A percentile compares a stretch with the other conserved stretches of the same genome.
Evolutionary conservation across 2,113 vertebrate species (phyloP).

Genomic region (Crotalus tigris): DNA sequence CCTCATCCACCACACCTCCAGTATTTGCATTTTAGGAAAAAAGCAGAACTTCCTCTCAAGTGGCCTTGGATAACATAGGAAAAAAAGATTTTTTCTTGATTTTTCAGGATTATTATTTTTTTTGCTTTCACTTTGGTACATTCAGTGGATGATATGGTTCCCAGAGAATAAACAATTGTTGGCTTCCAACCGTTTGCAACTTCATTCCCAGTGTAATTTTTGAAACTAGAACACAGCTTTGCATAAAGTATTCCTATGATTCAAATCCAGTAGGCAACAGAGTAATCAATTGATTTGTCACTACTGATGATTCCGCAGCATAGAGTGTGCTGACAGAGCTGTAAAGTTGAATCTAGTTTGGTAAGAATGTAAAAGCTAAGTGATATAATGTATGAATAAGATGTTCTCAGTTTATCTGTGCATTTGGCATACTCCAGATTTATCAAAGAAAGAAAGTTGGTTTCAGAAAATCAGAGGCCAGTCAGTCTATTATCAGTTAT

Average conservation of each 20-base stretch:
- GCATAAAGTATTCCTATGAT: not conserved
- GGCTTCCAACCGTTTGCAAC: not conserved
- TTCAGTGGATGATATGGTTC: not conserved
- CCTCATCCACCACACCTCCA: not conserved
- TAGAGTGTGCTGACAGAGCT: rapidly evolving
- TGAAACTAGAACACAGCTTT: not conserved
- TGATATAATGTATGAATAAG: not conserved
- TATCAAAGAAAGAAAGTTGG: not conserved
- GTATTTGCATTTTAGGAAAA: not conserved
- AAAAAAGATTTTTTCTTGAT: not conserved
- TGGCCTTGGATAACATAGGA: not conserved
- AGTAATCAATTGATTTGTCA: not conserved
- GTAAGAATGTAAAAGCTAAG: not conserved
- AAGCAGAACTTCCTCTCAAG: not conserved
- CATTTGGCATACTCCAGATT: not conserved
- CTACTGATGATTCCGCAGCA: not conserved
- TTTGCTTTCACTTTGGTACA: not conserved
- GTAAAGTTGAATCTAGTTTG: not conserved
- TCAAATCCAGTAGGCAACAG: not conserved
- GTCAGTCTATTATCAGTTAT: not conserved
- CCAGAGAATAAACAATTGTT: not conserved
- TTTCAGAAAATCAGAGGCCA: not conserved
- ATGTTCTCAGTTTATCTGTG: not conserved
- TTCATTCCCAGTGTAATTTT: not conserved
- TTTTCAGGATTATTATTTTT: too few relatives aligned